These are phyloP conservation scores for Anguilla obscura DNA, from an alignment of 2,797 vertebrate species.

Conservation along the genomic window DNA sequence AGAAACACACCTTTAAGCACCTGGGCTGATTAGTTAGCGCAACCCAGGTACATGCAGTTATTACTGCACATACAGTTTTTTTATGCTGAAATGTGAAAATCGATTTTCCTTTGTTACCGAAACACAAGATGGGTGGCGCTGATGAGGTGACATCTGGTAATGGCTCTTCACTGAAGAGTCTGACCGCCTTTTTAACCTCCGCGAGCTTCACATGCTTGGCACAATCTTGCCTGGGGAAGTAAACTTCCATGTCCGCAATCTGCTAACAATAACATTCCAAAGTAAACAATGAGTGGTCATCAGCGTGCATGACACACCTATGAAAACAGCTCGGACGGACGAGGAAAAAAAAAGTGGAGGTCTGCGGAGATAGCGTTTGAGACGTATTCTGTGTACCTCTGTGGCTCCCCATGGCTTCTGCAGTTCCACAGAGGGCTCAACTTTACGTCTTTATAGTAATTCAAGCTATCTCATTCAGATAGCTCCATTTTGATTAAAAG, in stretches of 20 bases:
- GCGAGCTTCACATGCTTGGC: neutral
- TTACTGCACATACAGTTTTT: neutral
- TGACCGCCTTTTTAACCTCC: neutral
- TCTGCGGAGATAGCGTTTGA: slow-evolving; percentile 38
- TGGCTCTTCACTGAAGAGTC: neutral
- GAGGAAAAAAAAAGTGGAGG: slow-evolving; percentile 36
- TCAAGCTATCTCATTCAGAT: neutral
- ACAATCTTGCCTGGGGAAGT: neutral
- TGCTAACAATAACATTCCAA: slow-evolving; percentile 11
- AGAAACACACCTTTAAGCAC: no score
- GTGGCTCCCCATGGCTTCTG: neutral
- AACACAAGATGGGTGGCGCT: neutral
- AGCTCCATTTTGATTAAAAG: neutral
- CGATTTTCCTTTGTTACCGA: neutral
- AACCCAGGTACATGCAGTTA: neutral
- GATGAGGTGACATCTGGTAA: neutral
- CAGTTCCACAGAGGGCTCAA: neutral
- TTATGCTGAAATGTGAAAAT: neutral
- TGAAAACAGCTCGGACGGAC: slow-evolving; percentile 41
- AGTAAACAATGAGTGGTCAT: slow-evolving; percentile 24
- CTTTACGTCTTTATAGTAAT: neutral
- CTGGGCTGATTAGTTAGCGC: no score
- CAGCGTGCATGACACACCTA: slow-evolving; percentile 24
- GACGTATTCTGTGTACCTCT: slow-evolving; percentile 5
- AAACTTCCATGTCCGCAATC: slow-evolving; percentile 6